A percentile compares a stretch with the other conserved stretches of the same genome.
These are phyloP conservation scores for Aptenodytes patagonicus DNA, from an alignment of 2,113 vertebrate species.

Conservation along the genomic window DNA sequence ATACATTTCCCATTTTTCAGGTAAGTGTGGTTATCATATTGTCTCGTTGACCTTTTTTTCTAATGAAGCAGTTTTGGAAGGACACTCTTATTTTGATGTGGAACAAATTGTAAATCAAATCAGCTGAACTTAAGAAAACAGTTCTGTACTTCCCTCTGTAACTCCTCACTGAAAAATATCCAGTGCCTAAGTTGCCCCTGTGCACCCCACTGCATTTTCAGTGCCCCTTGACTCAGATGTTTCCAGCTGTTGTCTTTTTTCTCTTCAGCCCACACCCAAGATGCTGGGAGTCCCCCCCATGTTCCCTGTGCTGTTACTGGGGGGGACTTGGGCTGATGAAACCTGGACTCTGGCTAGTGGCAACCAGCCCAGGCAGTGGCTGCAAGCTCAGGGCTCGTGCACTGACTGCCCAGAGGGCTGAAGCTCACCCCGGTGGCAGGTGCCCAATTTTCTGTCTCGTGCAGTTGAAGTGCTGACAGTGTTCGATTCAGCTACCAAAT, in stretches of 20 bases:
- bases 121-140: background rate
- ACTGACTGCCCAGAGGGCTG: rapidly evolving
- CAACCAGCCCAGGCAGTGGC: background rate
- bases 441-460: background rate
- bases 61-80: background rate
- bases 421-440: rapidly evolving
- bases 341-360: background rate
- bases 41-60: background rate
- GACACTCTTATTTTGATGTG: background rate
- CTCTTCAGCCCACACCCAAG: background rate
- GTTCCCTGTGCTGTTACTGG: background rate
- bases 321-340: background rate
- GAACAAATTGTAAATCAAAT: background rate
- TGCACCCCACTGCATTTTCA: background rate
- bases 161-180: background rate
- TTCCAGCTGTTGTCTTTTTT: background rate
- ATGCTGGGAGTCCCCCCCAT: rapidly evolving
- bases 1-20: background rate
- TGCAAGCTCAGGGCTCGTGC: background rate
- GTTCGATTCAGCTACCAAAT: background rate
- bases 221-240: background rate
- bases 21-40: background rate
- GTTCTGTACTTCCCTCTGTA: background rate
- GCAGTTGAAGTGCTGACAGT: background rate
- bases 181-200: background rate